Base-by-base conservation (phyloP, 2,113 vertebrate genomes). In the Bos taurus region DNA sequence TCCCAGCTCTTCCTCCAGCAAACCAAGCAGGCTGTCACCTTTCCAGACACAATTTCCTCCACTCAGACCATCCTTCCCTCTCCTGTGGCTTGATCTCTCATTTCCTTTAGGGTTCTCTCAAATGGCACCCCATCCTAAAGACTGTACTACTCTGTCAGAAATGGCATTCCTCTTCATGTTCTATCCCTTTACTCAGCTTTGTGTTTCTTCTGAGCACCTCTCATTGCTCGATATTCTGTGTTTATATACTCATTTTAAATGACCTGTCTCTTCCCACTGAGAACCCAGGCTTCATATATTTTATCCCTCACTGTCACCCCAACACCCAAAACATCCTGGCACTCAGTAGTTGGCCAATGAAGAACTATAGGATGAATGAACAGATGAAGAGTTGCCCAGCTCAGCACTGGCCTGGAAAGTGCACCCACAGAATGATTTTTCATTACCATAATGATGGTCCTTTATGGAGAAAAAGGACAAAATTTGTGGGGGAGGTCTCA, bases 171-270 rank as follows among this genome's bases (percentile, higher is more conserved):
- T 36, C 11, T 54, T 87, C 40, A 23, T 2, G 36, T 56, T 46
- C 50, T 48, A 0, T 30, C 19, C 30, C 21, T 30, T 60, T 21
- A 16, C 48, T 13, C 71, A 88, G 52, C 21, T 83, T 30, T 46
- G 1, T 50, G 64, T 80, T 94, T 59, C 83, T 95, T 54, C 17
- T 40, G 33, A 48, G 12, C 40, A 7, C 7, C 50, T n/a, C 25
- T 80, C 33, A 30, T 80, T 46, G 19, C 52, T 88, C 33, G 16
- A 33, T 48, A 14, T 12, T 59, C 7, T 48, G 3, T 78, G 40
- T 90, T 90, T 84, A 86, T 54, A 77, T 90, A 74, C 67, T 88
- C 33, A 78, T 86, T 89, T 64, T 8, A 92, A 81, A 57, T 59
- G 11, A 30, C 62, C 15, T 50, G 13, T 88, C 28, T 30, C 56